Percentiles rank a stretch among this genome's conserved stretches.
These are phyloP conservation scores for Caenorhabditis remanei DNA, from an alignment of 1,140 invertebrate species.

Conservation along the genomic window DNA sequence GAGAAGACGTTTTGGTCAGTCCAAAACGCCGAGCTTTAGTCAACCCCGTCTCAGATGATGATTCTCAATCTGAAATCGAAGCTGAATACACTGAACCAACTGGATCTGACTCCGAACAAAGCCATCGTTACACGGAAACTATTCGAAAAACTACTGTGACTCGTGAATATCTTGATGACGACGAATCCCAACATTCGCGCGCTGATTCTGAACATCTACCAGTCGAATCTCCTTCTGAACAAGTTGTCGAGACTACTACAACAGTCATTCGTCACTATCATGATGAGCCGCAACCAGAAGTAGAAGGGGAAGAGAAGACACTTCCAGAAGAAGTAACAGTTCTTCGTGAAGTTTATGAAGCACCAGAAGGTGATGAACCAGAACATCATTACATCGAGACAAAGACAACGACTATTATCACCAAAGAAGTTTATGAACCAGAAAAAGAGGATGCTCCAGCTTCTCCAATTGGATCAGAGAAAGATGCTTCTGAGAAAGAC, in stretches of 20 bases:
- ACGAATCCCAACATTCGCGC: neutral
- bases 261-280: slow-evolving; percentile 9
- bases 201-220: neutral
- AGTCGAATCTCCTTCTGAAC: neutral
- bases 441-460: neutral
- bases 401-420: slow-evolving; percentile 9
- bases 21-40: neutral
- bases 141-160: slow-evolving; percentile 18
- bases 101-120: neutral
- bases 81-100: neutral
- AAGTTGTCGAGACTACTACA: neutral
- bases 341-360: slow-evolving; percentile 36
- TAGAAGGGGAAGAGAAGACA: slow-evolving; percentile 18
- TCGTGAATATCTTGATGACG: slow-evolving; percentile 33
- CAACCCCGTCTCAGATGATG: neutral
- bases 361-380: slow-evolving; percentile 12
- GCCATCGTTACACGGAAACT: neutral
- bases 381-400: slow-evolving; percentile 39
- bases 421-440: slow-evolving; percentile 9
- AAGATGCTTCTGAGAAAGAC: neutral
- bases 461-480: neutral
- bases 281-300: slow-evolving; percentile 5
- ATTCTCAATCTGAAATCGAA: neutral
- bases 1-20: neutral
- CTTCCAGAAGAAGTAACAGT: slow-evolving; percentile 28